Evolutionary conservation across 2,113 vertebrate species (phyloP).

Genomic region (Microcebus tavaratra): DNA sequence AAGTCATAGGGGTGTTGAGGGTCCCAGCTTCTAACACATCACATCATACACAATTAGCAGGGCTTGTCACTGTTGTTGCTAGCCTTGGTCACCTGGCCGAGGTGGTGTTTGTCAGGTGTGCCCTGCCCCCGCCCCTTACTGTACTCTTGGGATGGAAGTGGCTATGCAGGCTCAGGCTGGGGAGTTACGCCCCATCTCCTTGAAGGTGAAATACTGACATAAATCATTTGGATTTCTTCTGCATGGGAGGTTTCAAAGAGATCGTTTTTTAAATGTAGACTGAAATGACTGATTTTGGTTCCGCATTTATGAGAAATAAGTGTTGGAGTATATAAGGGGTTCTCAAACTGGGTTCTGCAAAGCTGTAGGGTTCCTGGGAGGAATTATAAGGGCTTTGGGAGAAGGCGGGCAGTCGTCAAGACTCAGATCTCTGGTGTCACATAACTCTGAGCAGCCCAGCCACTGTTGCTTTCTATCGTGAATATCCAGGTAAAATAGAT

Average conservation of each 20-base stretch:
- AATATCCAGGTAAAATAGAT: not conserved
- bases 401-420: not conserved
- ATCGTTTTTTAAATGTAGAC: not conserved
- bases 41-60: not conserved
- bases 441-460: not conserved
- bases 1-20: too few species aligned
- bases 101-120: rapidly evolving
- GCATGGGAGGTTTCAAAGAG: not conserved
- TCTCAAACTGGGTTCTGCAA: not conserved
- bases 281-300: not conserved
- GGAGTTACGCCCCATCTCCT: rapidly evolving
- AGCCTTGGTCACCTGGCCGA: not conserved
- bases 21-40: too few species aligned
- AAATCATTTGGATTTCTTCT: not conserved
- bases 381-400: rapidly evolving
- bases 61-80: too few species aligned
- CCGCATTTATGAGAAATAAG: not conserved
- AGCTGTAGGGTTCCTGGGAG: not conserved
- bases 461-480: not conserved
- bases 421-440: not conserved
- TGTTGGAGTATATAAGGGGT: not conserved
- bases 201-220: not conserved
- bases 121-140: not conserved
- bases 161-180: rapidly evolving
- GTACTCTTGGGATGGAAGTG: not conserved